Evolutionary conservation across 2,113 vertebrate genomes (phyloP), one percentile per base, ranked within the genome.

Genomic region (Dryoscopus gambensis): DNA sequence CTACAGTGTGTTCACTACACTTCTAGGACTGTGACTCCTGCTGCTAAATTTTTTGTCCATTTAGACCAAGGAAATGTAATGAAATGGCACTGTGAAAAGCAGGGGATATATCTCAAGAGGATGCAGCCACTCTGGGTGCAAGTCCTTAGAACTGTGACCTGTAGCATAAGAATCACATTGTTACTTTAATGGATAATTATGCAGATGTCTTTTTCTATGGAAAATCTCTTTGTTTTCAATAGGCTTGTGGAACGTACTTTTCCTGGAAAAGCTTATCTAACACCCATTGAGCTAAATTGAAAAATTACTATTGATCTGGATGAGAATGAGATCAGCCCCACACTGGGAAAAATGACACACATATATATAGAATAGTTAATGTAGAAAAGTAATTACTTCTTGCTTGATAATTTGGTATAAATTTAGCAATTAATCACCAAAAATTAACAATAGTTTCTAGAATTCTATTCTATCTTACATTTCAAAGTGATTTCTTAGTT

Each of bases 281-380:
- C 37, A 85, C 50, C 31, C 24, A 33, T 76, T 76, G 62, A 80
- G n/a, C 23, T 65, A 73, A 91, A 60, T 6, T 87, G 70, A 91
- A 94, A 89, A 94, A 94, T 62, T 93, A 10, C 23, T 93, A 76
- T 93, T 96, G 84, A 93, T 95, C 46, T 73, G 70, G 92, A 53
- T 73, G 71, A 93, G 59, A 86, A 82, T 42, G n/a, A 76, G 47
- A 75, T 91, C 86, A 89, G 20, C 13, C n/a, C 8, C 77, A 71
- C 23, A 40, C 52, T 65, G 62, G 60, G 47, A 21, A 68, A 86
- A 90, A 84, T 63, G 12, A 76, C 23, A 67, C 9, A 67, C 2
- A 42, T 4, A 87, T 78, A 64, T 63, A 82, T 81, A 55, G 47
- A 79, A 77, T 21, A 92, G 68, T 87, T 83, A 78, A 83, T 83